Evolutionary conservation across 1,140 invertebrate genomes (phyloP), one percentile per base, ranked within the genome.

Genomic region (Lordiphosa stackelbergi): DNA sequence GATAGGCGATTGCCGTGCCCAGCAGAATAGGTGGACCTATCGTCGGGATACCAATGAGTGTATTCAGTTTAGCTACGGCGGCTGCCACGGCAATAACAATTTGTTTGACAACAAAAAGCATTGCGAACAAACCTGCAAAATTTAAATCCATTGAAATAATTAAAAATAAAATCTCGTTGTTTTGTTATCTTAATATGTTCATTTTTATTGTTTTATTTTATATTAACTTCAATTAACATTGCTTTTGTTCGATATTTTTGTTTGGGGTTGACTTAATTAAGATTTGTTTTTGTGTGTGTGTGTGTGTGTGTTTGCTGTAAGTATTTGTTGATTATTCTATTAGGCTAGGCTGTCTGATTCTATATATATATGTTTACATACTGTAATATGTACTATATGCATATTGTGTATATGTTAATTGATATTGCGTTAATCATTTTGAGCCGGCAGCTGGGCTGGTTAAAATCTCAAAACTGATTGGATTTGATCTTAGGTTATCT

Each of bases 51-150:
- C 53, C 0, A 84, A 78, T 11, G 64, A 84, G 43, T 84, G 78
- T 53, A 41, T 73, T 35, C 1, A 90, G 40, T 97, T 96, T 81
- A 91, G 91, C 41, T 96, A 94, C 77, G 91, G 92, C 5, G 94
- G 95, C 6, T 96, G 94, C 78, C 91, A 91, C 2, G 94, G 94
- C 12, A 96, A 96, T 77, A 88, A 89, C 24, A 96, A 96, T 81
- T 94, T 94, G 63, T 96, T 95, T 78, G 65, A 87, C 2, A 89
- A 89, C 2, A 88, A 92, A 73, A 73, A 90, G 12, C 90, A 91
- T n/a, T 96, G 94, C 72, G 69, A 90, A 53, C 73, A 88, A 49
- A 89, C 90, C 60, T 95, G 94, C 45, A 84, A 84, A 38, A 0
- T 64, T 28, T 75, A 57, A 47, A 3, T 3, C 19, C 19, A 19